Evolutionary conservation across 1,140 invertebrate genomes (phyloP), one percentile per base, ranked within the genome.

Genomic region (Papilio machaon): DNA sequence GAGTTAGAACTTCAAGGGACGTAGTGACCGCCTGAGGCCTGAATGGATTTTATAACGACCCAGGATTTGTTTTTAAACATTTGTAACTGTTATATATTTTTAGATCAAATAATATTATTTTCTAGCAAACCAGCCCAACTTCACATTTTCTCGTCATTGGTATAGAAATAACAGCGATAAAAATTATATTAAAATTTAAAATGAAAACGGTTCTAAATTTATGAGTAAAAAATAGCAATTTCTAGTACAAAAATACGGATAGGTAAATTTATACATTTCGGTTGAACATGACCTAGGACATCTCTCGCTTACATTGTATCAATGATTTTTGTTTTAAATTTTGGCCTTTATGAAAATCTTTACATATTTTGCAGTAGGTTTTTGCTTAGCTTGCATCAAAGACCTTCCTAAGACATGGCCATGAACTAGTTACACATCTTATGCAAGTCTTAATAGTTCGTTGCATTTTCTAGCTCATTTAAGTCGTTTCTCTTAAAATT

Each of bases 1-100:
- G 13, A 67, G 64, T 67, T 67, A 67, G 11, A 67, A 35, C 23
- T 67, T 67, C 64, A 67, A 67, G 30, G 64, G 64, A 67, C 30
- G 64, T 64, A 9, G 58, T 64, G 19, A 6, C 64, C 30, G 64
- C 64, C 64, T 67, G 30, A 30, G 64, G 64, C 9, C 64, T 2
- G 64, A 67, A 11, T 30, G 64, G 64, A 54, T 67, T 67, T 35
- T 13, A 67, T 30, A 67, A 35, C 23, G 64, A 67, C 10, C 64
- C 23, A 35, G 23, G 23, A 60, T n/a, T 60, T 23, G 0, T 35
- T 67, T 0, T 67, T 67, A 67, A 67, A 67, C 13, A 67, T 67
- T 30, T 35, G 11, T 2, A 23, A 9, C 13, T 35, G 19, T 67
- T 30, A 30, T 5, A 35, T 67, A 67, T 35, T 67, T 38, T 13